Evolutionary conservation across 92 coral and sea anemone species (phyloP), one percentile per base, ranked within the genome.

Genomic region (Siderastrea siderea): DNA sequence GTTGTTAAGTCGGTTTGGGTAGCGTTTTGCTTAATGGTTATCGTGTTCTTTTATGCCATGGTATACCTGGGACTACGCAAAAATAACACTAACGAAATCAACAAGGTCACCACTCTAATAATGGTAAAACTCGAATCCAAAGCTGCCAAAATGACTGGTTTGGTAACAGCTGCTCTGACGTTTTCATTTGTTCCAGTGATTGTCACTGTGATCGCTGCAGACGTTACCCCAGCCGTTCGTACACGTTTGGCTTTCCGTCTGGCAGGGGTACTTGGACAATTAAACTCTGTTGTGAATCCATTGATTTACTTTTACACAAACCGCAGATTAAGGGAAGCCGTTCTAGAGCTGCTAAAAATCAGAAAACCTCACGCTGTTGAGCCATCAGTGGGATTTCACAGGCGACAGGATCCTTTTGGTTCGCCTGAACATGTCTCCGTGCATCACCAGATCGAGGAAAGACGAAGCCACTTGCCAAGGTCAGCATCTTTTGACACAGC

Each of bases 211-310:
- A 2, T 70, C 51, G 15, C 43, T 6, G 49, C 6, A 8, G 12
- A 45, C 3, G 8, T 70, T 44, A 38, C 4, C 51, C 75, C 75
- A 48, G 53, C 7, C 17, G 51, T 70, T 70, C 50, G 50, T 13
- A 12, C 38, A 5, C 38, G 49, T 11, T 43, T 51, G 1, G 3
- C 5, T 6, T 70, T 70, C 16, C 17, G 50, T 16, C 8, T 13
- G 52, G 13, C 52, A 44, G 50, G 4, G 50, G 6, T 17, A 70
- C 52, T 70, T 8, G 1, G 12, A 17, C 48, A 26, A n/a, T 43
- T 70, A 47, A 70, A 70, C 75, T 70, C 75, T 26, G 50, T 70
- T 1, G 6, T 70, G 51, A 70, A 70, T 70, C 75, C 75, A 26
- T 19, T 70, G 52, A 45, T 70, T 45, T 70, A 70, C 75, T 70